Evolutionary conservation across 1,140 invertebrate genomes (phyloP).

Genomic region (Dreissena polymorpha): DNA sequence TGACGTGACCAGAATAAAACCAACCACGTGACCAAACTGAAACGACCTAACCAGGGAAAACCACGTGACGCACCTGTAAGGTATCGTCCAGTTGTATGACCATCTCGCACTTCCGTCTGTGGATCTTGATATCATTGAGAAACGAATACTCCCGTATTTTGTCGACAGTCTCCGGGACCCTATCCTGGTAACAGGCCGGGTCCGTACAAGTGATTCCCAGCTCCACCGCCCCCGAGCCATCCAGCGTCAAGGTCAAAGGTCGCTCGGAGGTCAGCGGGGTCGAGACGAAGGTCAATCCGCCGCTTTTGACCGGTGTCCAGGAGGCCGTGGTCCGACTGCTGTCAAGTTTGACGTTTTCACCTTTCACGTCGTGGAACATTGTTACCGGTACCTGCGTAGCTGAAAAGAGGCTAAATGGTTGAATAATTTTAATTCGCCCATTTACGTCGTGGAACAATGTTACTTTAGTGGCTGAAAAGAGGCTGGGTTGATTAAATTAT

Average conservation of each 20-base stretch:
- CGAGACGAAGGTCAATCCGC: conserved; percentile 21
- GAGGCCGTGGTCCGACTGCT: background rate
- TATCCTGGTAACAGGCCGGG: background rate
- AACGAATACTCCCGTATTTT: conserved; percentile 4
- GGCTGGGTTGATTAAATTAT: too few relatives aligned
- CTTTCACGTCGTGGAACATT: conserved; percentile 44
- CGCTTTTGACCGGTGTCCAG: conserved; percentile 31
- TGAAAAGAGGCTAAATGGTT: too few relatives aligned
- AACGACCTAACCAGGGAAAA: too few relatives aligned
- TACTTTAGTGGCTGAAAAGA: too few relatives aligned
- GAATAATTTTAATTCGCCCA: too few relatives aligned
- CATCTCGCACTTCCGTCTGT: conserved; percentile 42
- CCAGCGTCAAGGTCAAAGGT: conserved; percentile 26
- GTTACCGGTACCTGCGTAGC: background rate
- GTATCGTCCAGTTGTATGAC: conserved; percentile 2
- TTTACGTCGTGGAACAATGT: too few relatives aligned
- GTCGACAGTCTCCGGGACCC: background rate
- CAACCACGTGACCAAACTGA: too few relatives aligned
- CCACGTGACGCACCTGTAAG: too few relatives aligned
- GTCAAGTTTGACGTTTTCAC: conserved; percentile 27
- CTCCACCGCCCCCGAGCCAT: conserved; percentile 30
- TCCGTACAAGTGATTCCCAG: conserved; percentile 16
- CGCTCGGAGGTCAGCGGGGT: background rate
- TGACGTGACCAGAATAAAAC: too few relatives aligned
- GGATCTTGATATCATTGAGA: conserved; percentile 49